Conservation (phyloP, 2,888 invertebrate genomes). For the Gnatocerus cornutus region DNA sequence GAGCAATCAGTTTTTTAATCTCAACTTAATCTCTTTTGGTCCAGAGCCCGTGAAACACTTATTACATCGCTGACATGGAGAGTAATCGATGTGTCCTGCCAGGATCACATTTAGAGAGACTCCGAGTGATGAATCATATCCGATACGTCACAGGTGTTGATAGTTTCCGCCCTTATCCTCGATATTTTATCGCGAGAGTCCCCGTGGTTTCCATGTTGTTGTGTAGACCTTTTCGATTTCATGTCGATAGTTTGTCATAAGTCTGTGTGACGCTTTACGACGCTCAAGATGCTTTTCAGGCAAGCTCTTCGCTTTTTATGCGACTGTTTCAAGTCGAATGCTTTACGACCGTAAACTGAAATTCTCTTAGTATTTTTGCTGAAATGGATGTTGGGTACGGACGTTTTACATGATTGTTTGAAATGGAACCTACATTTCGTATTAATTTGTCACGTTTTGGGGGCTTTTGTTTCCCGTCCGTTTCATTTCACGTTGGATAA, state of each 20-base stretch:
- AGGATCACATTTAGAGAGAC: constrained; percentile 5
- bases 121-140: constrained; percentile 38
- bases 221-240: constrained; percentile 25
- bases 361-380: constrained; percentile 33
- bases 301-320: constrained; percentile 36
- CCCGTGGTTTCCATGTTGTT: constrained; percentile 19
- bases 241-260: constrained; percentile 37
- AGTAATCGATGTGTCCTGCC: constrained; percentile 8
- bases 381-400: constrained; percentile 24
- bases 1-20: not conserved
- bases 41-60: constrained; percentile 1
- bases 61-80: not conserved
- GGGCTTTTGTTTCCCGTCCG: constrained; percentile 19
- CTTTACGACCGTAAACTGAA: constrained; percentile 42
- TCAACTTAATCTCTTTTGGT: not conserved
- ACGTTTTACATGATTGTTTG: constrained; percentile 28
- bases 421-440: constrained; percentile 7
- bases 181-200: constrained; percentile 21
- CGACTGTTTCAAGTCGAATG: constrained; percentile 27
- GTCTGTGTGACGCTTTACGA: constrained; percentile 31
- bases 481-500: not conserved
- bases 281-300: constrained; percentile 38
- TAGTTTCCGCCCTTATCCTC: constrained; percentile 32
- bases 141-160: constrained; percentile 19
- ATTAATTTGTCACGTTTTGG: constrained; percentile 26